Conservation (phyloP, 2,888 invertebrate species). For the Drosophila engyochracea region DNA sequence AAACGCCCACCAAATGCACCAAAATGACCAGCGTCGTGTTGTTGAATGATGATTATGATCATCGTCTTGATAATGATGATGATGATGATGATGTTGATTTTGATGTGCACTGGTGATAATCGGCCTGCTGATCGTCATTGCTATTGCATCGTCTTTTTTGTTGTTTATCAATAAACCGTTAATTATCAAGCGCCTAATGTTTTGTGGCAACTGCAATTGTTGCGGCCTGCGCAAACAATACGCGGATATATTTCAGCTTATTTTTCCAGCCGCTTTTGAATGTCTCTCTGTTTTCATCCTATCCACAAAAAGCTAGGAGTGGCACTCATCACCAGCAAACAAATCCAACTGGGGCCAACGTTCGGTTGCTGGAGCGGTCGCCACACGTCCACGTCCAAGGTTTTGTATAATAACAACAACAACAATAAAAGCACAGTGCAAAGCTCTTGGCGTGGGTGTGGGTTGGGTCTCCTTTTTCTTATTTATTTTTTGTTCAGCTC, state of each 20-base stretch:
- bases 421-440: constrained; percentile 40
- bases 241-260: constrained; percentile 69
- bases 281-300: constrained; percentile 45
- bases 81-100: constrained; percentile 5
- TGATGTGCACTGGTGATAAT: constrained; percentile 42
- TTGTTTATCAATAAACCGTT: constrained; percentile 78
- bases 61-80: constrained; percentile 2
- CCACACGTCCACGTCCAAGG: constrained; percentile 71
- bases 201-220: constrained; percentile 39
- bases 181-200: constrained; percentile 69
- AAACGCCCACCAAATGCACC: constrained; percentile 61
- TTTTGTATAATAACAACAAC: constrained; percentile 65
- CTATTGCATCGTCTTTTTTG: constrained; percentile 27
- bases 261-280: constrained; percentile 18
- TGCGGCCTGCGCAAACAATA: constrained; percentile 64
- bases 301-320: constrained; percentile 71
- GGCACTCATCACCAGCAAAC: constrained; percentile 69
- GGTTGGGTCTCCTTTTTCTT: constrained; percentile 44
- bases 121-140: constrained; percentile 51
- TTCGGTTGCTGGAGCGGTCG: constrained; percentile 55
- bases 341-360: constrained; percentile 66
- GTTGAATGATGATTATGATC: constrained; percentile 11
- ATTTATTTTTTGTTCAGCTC: neutral
- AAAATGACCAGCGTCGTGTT: constrained; percentile 27
- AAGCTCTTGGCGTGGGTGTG: constrained; percentile 68